Base-by-base conservation (phyloP, 2,797 vertebrate genomes). In the Arremon brunneinucha region DNA sequence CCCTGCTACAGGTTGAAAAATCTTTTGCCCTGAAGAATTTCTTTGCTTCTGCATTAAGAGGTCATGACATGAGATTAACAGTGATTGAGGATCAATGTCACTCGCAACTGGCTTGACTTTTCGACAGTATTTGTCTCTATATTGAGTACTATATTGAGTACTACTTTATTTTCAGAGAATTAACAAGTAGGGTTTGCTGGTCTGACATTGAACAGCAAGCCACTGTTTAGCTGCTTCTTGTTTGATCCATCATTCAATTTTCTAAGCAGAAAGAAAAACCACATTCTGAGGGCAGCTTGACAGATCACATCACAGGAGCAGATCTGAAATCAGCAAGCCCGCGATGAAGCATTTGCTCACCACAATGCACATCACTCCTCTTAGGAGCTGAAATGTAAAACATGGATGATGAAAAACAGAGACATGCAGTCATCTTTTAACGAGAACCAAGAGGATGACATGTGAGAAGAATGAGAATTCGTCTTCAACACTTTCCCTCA, bases 381-480 rank as follows among this genome's bases (percentile, higher is more conserved):
- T 69, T 69, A 75, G 86, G 35, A 80, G 39, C 5, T 75, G 22
- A 90, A 91, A 39, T 86, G 49, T 72, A 55, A 81, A 82, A 89
- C 11, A 79, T 12, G 11, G 43, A 82, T 94, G 85, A 95, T 74
- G 94, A 86, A 49, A 96, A 95, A 46, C 84, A 94, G 77, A 93
- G 39, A 83, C 60, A 69, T 47, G 49, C 27, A 88, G 53, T 90
- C 56, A 91, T 71, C 32, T 71, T 83, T 91, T 74, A 91, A 89
- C 64, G 60, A 68, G 50, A 95, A 94, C 43, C 88, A 94, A 83
- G 84, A 88, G 77, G 27, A 88, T 67, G 50, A 93, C 53, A 92
- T 49, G n/a, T 7, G 5, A 89, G 89, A 90, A 84, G 64, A 93
- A 92, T 2, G 8, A 52, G 72, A 94, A 87, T 86, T 89, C 22